These are phyloP conservation scores for Acinonyx jubatus DNA, from an alignment of 2,113 vertebrate genomes.

Conservation along the genomic window DNA sequence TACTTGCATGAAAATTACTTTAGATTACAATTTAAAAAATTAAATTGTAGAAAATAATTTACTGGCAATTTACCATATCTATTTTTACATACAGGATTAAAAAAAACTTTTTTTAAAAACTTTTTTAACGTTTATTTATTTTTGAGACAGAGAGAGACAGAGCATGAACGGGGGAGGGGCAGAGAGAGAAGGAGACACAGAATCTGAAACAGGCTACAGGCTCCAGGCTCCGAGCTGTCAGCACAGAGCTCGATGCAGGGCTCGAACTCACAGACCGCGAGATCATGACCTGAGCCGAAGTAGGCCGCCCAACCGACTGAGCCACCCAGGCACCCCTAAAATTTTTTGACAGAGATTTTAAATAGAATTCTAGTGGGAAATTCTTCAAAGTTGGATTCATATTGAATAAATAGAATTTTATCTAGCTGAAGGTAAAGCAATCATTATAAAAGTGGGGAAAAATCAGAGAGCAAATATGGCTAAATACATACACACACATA, in stretches of 20 bases:
- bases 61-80: background rate
- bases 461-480: constrained; percentile 24
- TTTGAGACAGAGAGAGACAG: too few relatives aligned
- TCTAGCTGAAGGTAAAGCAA: background rate
- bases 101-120: background rate
- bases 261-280: too few relatives aligned
- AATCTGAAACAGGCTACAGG: too few relatives aligned
- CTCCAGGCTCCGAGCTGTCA: too few relatives aligned
- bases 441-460: background rate
- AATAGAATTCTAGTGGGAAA: background rate
- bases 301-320: too few relatives aligned
- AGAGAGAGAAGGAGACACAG: too few relatives aligned
- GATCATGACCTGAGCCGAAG: too few relatives aligned
- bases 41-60: background rate
- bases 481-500: background rate
- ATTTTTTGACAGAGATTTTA: background rate
- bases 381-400: constrained; percentile 29
- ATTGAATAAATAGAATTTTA: constrained; percentile 22
- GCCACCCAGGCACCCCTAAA: background rate
- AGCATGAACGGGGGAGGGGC: too few relatives aligned
- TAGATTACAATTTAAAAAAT: background rate
- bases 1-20: background rate
- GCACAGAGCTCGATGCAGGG: too few relatives aligned
- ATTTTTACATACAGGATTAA: constrained; percentile 9
- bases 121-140: background rate